Evolutionary conservation across 2,113 vertebrate species (phyloP), one percentile per base, ranked within the genome.

Genomic region (Ellobius talpinus): DNA sequence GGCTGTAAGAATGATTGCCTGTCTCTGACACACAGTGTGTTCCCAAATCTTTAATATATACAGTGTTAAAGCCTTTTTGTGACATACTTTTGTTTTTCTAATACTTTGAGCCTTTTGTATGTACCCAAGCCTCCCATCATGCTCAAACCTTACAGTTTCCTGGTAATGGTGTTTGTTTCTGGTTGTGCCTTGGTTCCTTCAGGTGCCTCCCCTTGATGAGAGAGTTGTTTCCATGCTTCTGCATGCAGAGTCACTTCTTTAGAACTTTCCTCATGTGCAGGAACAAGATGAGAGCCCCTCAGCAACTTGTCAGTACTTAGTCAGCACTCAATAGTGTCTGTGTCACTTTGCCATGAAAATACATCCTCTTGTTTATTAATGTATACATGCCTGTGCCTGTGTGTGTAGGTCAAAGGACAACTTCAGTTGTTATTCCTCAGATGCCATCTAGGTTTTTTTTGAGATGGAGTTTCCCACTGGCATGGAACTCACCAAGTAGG

Each of bases 291-390:
- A 26, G 50, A 84, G 5, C 33, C 68, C 36, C 72, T 36, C 47
- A 33, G 26, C 36, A 33, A 14, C 31, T 87, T 96, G 76, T 65
- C 52, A 17, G 3, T 33, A 23, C 55, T 68, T 45, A 76, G 19
- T 21, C n/a, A 39, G 29, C 16, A 5, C 72, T 90, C 45, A 2
- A 3, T 82, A 63, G 26, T 93, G 85, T 81, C 45, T 89, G 33
- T 90, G 81, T 85, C 74, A 39, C 55, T 73, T 77, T 55, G 58
- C 36, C 26, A 31, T 10, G 36, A 52, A 6, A 26, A 26, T 70
- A 31, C 2, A 23, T 52, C 76, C 68, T 92, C n/a, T 36, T 94
- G 11, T 84, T 95, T 93, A 87, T 91, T 77, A 87, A 24, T 70
- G 45, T 87, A 21, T 50, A 36, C 33, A 52, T 70, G 31, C 50